Conservation (phyloP, 2,113 vertebrate genomes). For the Egretta garzetta region DNA sequence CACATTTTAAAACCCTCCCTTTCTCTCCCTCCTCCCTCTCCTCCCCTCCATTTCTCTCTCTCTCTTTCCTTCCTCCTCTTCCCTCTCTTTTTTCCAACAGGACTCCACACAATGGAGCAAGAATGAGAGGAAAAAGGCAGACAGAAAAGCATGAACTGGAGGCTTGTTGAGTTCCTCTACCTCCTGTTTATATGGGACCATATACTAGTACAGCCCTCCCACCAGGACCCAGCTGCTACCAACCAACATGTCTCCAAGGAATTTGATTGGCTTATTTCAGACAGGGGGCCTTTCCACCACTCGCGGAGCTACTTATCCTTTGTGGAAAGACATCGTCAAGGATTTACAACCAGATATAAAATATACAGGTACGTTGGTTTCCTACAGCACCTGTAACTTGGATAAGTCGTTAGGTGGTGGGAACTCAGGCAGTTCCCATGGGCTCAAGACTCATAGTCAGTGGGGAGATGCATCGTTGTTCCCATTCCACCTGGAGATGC, state of each 20-base stretch:
- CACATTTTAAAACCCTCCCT: constrained; percentile 15
- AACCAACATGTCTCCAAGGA: constrained; percentile 99
- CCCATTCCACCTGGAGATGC: not conserved
- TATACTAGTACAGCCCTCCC: constrained; percentile 97
- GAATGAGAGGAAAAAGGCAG: constrained; percentile 99
- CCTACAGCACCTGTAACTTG: not conserved
- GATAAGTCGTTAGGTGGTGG: not conserved
- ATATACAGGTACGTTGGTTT: constrained; percentile 92
- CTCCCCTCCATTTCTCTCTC: not conserved
- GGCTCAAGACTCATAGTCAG: not conserved
- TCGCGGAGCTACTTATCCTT: constrained; percentile 99
- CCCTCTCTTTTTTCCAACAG: constrained; percentile 70
- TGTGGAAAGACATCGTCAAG: constrained; percentile 99
- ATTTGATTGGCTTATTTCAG: constrained; percentile 99
- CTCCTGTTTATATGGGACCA: constrained; percentile 99
- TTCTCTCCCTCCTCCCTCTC: not conserved
- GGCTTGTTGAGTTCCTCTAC: constrained; percentile 99
- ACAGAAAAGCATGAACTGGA: constrained; percentile 99
- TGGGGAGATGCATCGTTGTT: not conserved
- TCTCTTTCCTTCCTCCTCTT: not conserved
- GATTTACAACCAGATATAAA: constrained; percentile 99
- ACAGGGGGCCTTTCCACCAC: constrained; percentile 99
- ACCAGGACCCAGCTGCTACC: constrained; percentile 91
- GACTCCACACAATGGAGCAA: constrained; percentile 99
- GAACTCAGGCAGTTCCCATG: not conserved